A percentile compares a stretch with the other conserved stretches of the same genome.
Evolutionary conservation across 1,140 invertebrate species (phyloP).

Genomic region (Nixonia krombeini): DNA sequence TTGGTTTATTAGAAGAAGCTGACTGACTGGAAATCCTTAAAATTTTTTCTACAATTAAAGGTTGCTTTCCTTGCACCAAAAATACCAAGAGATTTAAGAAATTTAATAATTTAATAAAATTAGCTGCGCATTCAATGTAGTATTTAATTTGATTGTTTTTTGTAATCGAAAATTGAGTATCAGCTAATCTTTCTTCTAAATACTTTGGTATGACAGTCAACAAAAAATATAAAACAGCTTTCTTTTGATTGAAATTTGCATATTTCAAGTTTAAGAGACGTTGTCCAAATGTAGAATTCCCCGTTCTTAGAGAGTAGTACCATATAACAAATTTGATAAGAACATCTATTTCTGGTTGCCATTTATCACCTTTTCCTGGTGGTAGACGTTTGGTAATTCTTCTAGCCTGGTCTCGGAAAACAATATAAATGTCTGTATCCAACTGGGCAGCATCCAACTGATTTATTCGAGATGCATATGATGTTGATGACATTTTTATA

Average conservation of each 20-base stretch:
- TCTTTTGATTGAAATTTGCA: conserved; percentile 51
- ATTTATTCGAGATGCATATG: conserved; percentile 66
- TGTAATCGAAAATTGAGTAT: conserved; percentile 27
- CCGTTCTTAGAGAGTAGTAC: conserved; percentile 59
- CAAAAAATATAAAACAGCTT: conserved; percentile 58
- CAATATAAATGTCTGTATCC: conserved; percentile 64
- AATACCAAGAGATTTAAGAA: conserved; percentile 63
- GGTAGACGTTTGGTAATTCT: conserved; percentile 54
- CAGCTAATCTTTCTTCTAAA: conserved; percentile 48
- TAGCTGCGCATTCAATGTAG: conserved; percentile 49
- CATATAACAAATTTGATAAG: conserved; percentile 60
- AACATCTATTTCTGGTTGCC: conserved; percentile 63
- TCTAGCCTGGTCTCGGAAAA: conserved; percentile 54
- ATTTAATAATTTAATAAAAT: conserved; percentile 50
- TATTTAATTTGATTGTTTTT: conserved; percentile 20
- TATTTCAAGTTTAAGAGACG: conserved; percentile 64
- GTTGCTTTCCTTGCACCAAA: conserved; percentile 60
- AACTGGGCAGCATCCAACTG: conserved; percentile 66
- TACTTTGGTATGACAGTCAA: conserved; percentile 58
- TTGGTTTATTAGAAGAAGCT: conserved; percentile 45
- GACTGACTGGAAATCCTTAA: conserved; percentile 57
- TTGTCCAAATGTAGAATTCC: conserved; percentile 65
- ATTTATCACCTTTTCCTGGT: conserved; percentile 53
- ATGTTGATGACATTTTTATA: conserved; percentile 41
- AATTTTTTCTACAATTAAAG: conserved; percentile 56